Evolutionary conservation across 92 coral and sea anemone species (phyloP).

Genomic region (Pocillopora grandis): DNA sequence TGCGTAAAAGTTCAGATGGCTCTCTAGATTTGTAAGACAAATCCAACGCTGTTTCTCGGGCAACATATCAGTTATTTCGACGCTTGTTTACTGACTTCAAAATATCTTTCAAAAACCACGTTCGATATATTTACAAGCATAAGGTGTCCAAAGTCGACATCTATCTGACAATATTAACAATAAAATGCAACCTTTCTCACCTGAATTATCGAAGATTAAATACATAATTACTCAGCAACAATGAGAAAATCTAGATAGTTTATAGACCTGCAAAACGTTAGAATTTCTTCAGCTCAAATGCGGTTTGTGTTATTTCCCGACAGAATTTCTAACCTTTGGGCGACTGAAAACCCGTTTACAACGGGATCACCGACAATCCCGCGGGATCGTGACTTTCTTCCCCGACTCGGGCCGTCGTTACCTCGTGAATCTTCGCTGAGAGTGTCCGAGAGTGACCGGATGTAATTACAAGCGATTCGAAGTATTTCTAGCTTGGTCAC

Average conservation of each 20-base stretch:
- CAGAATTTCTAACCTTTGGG: conserved; percentile 91
- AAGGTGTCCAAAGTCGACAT: background rate
- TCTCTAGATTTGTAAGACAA: too few relatives aligned
- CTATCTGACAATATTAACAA: background rate
- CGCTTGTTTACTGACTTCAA: too few relatives aligned
- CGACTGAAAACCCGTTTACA: conserved; percentile 94
- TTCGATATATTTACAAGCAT: background rate
- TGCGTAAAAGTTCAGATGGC: too few relatives aligned
- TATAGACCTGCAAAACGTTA: background rate
- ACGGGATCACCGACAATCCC: conserved; percentile 64
- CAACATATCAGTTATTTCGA: too few relatives aligned
- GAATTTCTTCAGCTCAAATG: background rate
- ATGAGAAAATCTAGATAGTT: background rate
- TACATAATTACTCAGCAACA: background rate
- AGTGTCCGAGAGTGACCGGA: conserved; percentile 89
- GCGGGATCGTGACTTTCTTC: conserved; percentile 51
- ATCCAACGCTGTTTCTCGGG: too few relatives aligned
- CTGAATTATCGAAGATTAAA: background rate
- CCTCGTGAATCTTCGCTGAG: conserved; percentile 76
- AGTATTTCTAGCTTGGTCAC: conserved; percentile 96
- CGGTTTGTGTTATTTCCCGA: conserved; percentile 58
- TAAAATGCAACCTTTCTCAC: background rate
- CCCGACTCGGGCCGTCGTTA: conserved; percentile 51
- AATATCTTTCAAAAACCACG: background rate
- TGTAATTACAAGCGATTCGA: conserved; percentile 96